phyloP scores from a whole-genome alignment of 2,888 invertebrate species.

The Sthenelais limicola region DNA sequence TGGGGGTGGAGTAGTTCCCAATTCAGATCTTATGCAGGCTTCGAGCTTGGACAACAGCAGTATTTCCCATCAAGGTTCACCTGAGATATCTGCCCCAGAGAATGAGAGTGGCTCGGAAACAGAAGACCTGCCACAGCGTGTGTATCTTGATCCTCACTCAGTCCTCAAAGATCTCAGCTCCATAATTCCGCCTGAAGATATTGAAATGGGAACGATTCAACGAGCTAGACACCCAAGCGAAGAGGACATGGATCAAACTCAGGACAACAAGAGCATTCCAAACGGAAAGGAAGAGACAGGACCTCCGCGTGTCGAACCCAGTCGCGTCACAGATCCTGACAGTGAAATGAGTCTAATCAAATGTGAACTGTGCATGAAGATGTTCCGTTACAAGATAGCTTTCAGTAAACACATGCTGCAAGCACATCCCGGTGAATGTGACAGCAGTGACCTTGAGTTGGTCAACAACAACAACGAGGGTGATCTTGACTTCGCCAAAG shows the following conservation, averaged over 20 bases:
- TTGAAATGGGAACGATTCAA: not conserved
- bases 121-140: conserved; percentile 18
- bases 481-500: conserved; percentile 1
- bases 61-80: conserved; percentile 9
- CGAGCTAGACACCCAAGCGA: not conserved
- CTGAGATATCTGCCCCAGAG: not conserved
- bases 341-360: conserved; percentile 17
- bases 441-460: conserved; percentile 1
- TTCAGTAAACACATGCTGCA: conserved; percentile 28
- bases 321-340: not conserved
- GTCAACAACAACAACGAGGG: conserved; percentile 25
- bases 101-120: conserved; percentile 10
- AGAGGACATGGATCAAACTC: too few relatives aligned
- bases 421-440: conserved; percentile 6
- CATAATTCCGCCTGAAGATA: conserved; percentile 23
- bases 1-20: not conserved
- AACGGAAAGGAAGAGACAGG: not conserved
- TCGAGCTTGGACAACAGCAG: not conserved
- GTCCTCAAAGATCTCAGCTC: conserved; percentile 32
- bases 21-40: not conserved
- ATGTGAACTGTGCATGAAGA: conserved; percentile 27
- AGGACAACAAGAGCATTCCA: too few relatives aligned
- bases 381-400: conserved; percentile 33
- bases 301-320: conserved; percentile 2
- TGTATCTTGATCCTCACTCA: conserved; percentile 20